Evolutionary conservation across 2,888 invertebrate genomes (phyloP), one percentile per base, ranked within the genome.

Genomic region (Anthoptus insignis): DNA sequence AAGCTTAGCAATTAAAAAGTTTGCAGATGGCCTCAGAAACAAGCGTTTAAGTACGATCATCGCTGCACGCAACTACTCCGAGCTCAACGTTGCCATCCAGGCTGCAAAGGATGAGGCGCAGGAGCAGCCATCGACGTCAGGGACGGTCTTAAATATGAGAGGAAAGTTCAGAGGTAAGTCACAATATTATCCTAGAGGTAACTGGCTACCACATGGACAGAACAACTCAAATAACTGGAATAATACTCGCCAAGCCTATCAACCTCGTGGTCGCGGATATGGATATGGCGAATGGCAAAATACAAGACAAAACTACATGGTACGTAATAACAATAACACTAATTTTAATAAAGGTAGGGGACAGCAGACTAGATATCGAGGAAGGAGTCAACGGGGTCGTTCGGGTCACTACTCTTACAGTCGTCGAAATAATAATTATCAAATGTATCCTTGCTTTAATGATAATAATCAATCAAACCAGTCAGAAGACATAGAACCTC

Each of bases 31-130:
- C 7, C 16, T 64, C 32, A 57, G 42, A 24, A 58, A n/a, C 45
- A 21, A 49, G 8, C 49, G 64, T 39, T 32, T 34, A n/a, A 45
- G 53, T 22, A 64, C 59, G 13, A 59, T 64, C 16, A 14, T 64
- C 11, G 52, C 58, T n/a, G 57, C 64, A n/a, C 54, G 52, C 8
- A 52, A 58, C 9, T 64, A 59, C 16, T 16, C 22, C 0, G 16
- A 16, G 8, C 32, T 69, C 8, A 59, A 59, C 2, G 69, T 66
- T 2, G 69, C 69, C 63, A 32, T 32, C 0, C 64, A 58, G 9
- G 66, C 50, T 0, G 65, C 68, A 2, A 53, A 61, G 37, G 69
- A 69, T n/a, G 69, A 66, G 22, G 65, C 39, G n/a, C 16, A 34
- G 21, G 32, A 16, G 39, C 37, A 21, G 49, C 49, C 39, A 14